These are phyloP conservation scores for Ylistrum balloti DNA, from an alignment of 1,140 invertebrate genomes.

Conservation along the genomic window DNA sequence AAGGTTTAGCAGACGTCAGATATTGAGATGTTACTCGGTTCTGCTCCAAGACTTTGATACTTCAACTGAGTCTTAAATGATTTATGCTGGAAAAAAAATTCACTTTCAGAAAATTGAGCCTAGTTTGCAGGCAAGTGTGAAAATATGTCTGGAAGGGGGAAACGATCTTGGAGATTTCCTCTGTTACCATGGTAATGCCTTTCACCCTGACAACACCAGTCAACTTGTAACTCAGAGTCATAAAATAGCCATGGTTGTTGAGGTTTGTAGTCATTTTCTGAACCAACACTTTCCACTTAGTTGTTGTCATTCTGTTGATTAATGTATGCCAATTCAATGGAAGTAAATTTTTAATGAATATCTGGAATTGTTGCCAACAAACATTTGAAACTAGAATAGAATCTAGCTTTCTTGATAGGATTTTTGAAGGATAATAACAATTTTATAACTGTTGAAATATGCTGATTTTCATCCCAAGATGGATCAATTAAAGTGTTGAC, in stretches of 20 bases:
- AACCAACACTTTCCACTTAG: too few relatives aligned
- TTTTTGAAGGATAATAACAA: not conserved
- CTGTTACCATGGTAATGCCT: constrained; percentile 1
- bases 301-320: too few relatives aligned
- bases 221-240: constrained; percentile 46
- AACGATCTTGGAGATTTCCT: constrained; percentile 45
- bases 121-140: constrained; percentile 43
- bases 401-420: not conserved
- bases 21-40: too few relatives aligned
- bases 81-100: not conserved
- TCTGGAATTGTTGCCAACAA: not conserved
- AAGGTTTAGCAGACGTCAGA: too few relatives aligned
- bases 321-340: too few relatives aligned
- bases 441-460: constrained; percentile 6
- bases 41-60: too few relatives aligned
- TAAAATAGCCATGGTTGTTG: constrained; percentile 43
- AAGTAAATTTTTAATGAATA: too few relatives aligned
- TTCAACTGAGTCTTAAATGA: too few relatives aligned
- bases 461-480: too few relatives aligned
- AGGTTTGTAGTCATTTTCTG: not conserved
- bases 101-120: constrained; percentile 17
- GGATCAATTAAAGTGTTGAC: too few relatives aligned
- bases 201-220: constrained; percentile 45
- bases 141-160: constrained; percentile 44
- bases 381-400: not conserved